phyloP scores from a whole-genome alignment of 2,113 vertebrate genomes.

The Ranitomeya imitator region DNA sequence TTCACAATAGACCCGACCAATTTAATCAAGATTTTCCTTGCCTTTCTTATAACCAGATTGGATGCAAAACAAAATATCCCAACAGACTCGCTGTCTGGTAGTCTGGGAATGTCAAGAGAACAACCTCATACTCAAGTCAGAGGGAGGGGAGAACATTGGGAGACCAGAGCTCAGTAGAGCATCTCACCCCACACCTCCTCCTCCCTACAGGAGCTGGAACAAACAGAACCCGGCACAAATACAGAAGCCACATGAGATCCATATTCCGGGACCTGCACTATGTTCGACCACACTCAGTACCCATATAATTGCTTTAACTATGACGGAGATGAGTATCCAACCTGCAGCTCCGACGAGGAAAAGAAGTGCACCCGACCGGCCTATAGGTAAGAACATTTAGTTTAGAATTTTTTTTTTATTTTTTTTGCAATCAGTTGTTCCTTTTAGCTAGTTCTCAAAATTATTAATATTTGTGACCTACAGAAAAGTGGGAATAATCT shows the following conservation, averaged over 20 bases:
- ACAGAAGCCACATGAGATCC: neutral
- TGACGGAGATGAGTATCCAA: slow-evolving; percentile 89
- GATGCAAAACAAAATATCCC: slow-evolving; percentile 54
- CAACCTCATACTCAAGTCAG: slow-evolving; percentile 62
- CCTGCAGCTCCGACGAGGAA: slow-evolving; percentile 87
- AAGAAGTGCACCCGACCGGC: slow-evolving; percentile 92
- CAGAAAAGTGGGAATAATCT: neutral
- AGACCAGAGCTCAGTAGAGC: slow-evolving; percentile 68
- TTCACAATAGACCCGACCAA: slow-evolving; percentile 61
- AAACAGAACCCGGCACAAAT: slow-evolving; percentile 44
- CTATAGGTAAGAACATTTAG: slow-evolving; percentile 82
- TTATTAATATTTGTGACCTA: neutral
- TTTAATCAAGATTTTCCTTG: slow-evolving; percentile 60
- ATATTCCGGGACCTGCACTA: slow-evolving; percentile 63
- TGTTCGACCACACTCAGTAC: slow-evolving; percentile 96
- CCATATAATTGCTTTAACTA: slow-evolving; percentile 98
- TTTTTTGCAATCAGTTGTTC: neutral
- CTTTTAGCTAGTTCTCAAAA: neutral
- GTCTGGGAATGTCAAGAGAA: slow-evolving; percentile 58
- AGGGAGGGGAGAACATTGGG: slow-evolving; percentile 61
- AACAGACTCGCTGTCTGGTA: slow-evolving; percentile 62
- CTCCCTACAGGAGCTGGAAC: slow-evolving; percentile 59
- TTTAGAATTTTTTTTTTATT: neutral
- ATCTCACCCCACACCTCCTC: slow-evolving; percentile 63
- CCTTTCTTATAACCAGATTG: slow-evolving; percentile 61